Base-by-base conservation (phyloP, 2,113 vertebrate species). In the Panthera tigris region DNA sequence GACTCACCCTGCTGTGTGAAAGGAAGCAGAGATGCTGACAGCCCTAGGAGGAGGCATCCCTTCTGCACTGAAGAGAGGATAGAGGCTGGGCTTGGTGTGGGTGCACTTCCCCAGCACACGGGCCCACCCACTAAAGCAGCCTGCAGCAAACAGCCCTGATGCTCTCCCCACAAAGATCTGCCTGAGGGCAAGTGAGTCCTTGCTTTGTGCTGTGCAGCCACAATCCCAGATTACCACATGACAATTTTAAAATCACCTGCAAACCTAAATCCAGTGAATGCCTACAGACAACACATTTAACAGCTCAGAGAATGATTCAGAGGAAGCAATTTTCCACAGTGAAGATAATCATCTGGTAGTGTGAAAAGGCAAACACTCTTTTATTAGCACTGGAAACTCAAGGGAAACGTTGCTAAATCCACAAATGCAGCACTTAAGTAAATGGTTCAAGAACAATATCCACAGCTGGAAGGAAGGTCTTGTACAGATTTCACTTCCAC, bases 291-390 rank as follows among this genome's bases (percentile, higher is more conserved):
- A 66, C 61, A 89, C 92, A 86, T 80, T 94, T 91, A 91, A 74
- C 92, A 96, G 57, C 74, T 91, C 57, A 11, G 50, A 89, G 90
- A 84, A 96, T 97, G 97, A 98, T 29, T 97, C 96, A 97, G 96
- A 96, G 97, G 96, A 98, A 98, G 97, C 83, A 93, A 57, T 97
- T 95, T 97, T 90, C 80, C 94, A 33, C 88, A 95, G 95, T 41
- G 96, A 83, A 92, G 92, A 95, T 91, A 92, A 96, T 94, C 74
- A 84, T 89, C 79, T 87, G 83, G 92, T 91, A 50, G 91, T 97
- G 96, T 79, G 94, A 95, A 84, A 83, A 96, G 18, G 76, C 94
- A 90, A 91, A 69, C 69, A 79, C 50, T 80, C 92, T 97, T 92
- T 96, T 78, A 96, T 94, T 97, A 93, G 76, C 91, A 55, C 31